Evolutionary conservation across 2,113 vertebrate species (phyloP).

Genomic region (Oreotrochilus melanogaster): DNA sequence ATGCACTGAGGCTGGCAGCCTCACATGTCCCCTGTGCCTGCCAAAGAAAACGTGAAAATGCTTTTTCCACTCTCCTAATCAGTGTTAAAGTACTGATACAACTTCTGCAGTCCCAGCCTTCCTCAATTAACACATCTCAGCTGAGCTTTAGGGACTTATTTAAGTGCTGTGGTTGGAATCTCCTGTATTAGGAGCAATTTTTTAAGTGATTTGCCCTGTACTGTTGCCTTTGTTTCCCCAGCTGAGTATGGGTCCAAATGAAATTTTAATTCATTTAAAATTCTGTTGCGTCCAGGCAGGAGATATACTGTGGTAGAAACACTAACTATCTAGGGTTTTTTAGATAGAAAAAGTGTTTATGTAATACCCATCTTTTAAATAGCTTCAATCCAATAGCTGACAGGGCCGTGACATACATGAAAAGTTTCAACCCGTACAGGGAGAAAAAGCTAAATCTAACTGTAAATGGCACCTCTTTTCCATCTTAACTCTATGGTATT

Average conservation of each 20-base stretch:
- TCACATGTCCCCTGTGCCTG: background rate
- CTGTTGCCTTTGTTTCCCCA: background rate
- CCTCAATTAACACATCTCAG: background rate
- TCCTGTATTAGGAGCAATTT: background rate
- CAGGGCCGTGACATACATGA: background rate
- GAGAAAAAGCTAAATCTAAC: background rate
- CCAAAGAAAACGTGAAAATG: background rate
- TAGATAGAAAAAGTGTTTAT: background rate
- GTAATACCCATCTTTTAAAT: background rate
- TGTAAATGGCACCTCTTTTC: background rate
- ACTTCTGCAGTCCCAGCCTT: background rate
- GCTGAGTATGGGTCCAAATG: background rate
- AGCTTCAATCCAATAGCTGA: conserved; percentile 11
- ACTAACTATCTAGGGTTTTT: background rate
- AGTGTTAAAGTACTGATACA: background rate
- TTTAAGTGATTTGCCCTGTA: background rate
- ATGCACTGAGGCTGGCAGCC: fast-evolving
- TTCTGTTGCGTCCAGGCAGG: background rate
- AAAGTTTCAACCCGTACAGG: background rate
- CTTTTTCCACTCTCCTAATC: background rate
- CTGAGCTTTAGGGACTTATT: background rate
- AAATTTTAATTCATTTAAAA: background rate
- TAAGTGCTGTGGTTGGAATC: background rate
- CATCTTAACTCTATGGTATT: background rate
- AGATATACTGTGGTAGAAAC: background rate